These are phyloP conservation scores for Myocastor coypus DNA, from an alignment of 2,113 vertebrate species.

Conservation along the genomic window DNA sequence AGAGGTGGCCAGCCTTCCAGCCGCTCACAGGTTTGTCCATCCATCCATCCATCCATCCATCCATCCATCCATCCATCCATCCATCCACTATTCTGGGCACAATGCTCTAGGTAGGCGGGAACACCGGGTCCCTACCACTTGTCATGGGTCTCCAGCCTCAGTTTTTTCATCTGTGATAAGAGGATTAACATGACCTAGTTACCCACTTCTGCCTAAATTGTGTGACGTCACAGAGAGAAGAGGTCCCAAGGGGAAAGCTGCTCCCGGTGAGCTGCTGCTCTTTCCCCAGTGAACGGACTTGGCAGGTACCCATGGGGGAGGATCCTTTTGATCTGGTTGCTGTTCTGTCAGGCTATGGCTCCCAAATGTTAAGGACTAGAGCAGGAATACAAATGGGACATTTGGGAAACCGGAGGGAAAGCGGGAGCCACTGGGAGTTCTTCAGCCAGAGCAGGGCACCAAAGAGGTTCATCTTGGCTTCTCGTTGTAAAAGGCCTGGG, in stretches of 20 bases:
- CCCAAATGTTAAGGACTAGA: not conserved
- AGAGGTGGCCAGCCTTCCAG: not conserved
- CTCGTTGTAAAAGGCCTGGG: not conserved
- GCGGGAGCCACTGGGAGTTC: not conserved
- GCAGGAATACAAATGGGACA: not conserved
- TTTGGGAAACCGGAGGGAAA: not conserved
- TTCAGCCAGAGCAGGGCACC: not conserved
- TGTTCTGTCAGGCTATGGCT: not conserved
- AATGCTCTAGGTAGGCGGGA: not conserved
- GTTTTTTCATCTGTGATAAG: conserved; percentile 6
- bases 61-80: not conserved
- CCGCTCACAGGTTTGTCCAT: not conserved
- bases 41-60: not conserved
- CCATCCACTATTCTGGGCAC: not conserved
- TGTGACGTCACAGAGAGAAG: not conserved
- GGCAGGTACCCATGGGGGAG: not conserved
- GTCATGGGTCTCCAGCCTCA: not conserved
- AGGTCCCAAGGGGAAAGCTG: not conserved
- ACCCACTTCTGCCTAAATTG: conserved; percentile 23
- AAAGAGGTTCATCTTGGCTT: not conserved
- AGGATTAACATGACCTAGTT: conserved; percentile 58
- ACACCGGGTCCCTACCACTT: not conserved
- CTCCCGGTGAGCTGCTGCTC: not conserved
- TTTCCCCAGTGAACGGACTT: not conserved
- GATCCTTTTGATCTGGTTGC: not conserved